These are phyloP conservation scores for Pseudotriccus pelzelni DNA, from an alignment of 2,797 vertebrate species.

Conservation along the genomic window DNA sequence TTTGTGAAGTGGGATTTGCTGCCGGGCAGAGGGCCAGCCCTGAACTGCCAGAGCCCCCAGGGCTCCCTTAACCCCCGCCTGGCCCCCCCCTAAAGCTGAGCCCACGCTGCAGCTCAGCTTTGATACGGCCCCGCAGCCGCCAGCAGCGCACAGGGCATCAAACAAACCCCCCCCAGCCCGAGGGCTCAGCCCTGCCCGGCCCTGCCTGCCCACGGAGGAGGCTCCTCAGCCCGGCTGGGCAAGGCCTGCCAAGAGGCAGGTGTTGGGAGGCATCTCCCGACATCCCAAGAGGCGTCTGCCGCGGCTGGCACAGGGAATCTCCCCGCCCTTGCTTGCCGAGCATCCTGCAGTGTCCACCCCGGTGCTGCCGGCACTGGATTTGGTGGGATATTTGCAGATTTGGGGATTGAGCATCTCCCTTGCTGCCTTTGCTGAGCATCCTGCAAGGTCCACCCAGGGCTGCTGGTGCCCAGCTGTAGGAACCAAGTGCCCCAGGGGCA, in stretches of 20 bases:
- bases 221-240: background rate
- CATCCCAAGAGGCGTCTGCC: background rate
- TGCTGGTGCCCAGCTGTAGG: background rate
- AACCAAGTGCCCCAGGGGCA: rapidly evolving
- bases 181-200: background rate
- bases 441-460: background rate
- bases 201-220: background rate
- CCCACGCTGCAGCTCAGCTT: background rate
- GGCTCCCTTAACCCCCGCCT: background rate
- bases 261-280: background rate
- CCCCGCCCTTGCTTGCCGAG: background rate
- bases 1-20: conserved; percentile 56
- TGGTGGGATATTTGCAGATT: no score
- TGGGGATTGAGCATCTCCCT: background rate
- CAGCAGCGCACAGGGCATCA: background rate
- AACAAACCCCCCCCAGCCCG: background rate
- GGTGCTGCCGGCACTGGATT: rapidly evolving
- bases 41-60: background rate
- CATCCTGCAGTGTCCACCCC: background rate
- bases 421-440: background rate
- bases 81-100: background rate
- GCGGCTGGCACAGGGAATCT: background rate
- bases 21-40: background rate
- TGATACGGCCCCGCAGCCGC: background rate
- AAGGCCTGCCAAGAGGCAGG: background rate